A percentile compares a stretch with the other conserved stretches of the same genome.
These are phyloP conservation scores for Psilopsiagon aurifrons DNA, from an alignment of 2,113 vertebrate genomes.

Conservation along the genomic window DNA sequence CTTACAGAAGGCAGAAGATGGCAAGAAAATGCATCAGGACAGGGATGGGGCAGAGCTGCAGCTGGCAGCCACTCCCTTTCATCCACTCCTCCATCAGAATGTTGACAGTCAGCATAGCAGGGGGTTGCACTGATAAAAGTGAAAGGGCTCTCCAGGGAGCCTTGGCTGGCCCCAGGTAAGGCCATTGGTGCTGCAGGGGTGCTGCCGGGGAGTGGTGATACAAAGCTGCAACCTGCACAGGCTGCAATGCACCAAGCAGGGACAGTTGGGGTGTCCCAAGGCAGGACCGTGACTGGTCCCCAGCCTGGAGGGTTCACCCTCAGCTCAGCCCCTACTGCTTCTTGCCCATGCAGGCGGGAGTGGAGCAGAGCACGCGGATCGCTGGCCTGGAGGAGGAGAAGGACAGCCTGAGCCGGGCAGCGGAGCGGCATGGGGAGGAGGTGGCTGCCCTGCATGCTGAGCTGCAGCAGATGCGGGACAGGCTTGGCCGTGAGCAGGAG, in stretches of 20 bases:
- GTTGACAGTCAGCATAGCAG: neutral
- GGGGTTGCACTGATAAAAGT: neutral
- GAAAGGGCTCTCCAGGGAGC: neutral
- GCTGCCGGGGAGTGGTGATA: fast-evolving
- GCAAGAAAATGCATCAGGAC: neutral
- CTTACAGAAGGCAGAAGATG: neutral
- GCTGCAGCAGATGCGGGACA: slow-evolving; percentile 76
- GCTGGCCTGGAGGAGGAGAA: slow-evolving; percentile 77
- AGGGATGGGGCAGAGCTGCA: neutral
- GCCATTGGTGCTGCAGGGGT: neutral
- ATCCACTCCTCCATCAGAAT: neutral
- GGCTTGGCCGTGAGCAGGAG: slow-evolving; percentile 72
- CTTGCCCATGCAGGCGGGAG: slow-evolving; percentile 68
- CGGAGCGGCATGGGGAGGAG: slow-evolving; percentile 74
- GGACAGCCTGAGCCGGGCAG: slow-evolving; percentile 59
- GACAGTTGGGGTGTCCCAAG: fast-evolving
- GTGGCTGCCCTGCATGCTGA: slow-evolving; percentile 63
- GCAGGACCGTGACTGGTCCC: neutral
- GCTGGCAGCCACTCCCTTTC: neutral
- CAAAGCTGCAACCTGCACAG: neutral
- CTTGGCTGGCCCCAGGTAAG: fast-evolving
- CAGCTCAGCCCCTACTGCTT: fast-evolving
- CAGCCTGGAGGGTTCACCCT: neutral
- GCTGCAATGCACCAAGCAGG: neutral
- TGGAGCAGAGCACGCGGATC: slow-evolving; percentile 69